Percentiles rank a stretch among this genome's conserved stretches.
Evolutionary conservation across 2,888 invertebrate genomes (phyloP).

Genomic region (Thymelicus acteon): DNA sequence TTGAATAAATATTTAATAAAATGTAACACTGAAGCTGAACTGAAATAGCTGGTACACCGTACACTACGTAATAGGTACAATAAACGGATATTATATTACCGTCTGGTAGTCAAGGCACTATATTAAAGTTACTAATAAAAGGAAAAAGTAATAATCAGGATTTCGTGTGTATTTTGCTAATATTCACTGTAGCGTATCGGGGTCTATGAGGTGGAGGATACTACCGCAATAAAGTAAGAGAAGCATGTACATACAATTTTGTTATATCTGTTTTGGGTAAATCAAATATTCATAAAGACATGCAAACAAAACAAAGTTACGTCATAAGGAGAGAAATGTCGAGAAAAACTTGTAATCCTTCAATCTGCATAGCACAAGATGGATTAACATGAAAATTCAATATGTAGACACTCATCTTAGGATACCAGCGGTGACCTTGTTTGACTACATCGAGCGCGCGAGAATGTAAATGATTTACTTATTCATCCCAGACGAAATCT

Average conservation of each 20-base stretch:
- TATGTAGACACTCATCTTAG: slow-evolving; percentile 19
- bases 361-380: slow-evolving; percentile 28
- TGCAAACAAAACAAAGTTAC: slow-evolving; percentile 24
- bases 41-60: too few species aligned
- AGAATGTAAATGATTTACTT: slow-evolving; percentile 25
- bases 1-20: too few species aligned
- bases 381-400: slow-evolving; percentile 28
- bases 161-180: not conserved
- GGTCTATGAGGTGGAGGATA: not conserved
- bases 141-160: too few species aligned
- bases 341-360: slow-evolving; percentile 32
- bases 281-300: slow-evolving; percentile 29
- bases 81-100: too few species aligned
- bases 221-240: not conserved
- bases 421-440: slow-evolving; percentile 20
- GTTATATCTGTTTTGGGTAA: not conserved
- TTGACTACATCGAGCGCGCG: slow-evolving; percentile 9
- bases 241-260: not conserved
- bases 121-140: too few species aligned
- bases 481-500: slow-evolving; percentile 24
- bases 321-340: slow-evolving; percentile 23
- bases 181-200: not conserved
- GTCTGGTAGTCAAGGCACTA: too few species aligned
- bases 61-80: too few species aligned
- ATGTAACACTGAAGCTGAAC: too few species aligned